Evolutionary conservation across 2,797 vertebrate species (phyloP).

Genomic region (Lutjanus argentimaculatus): DNA sequence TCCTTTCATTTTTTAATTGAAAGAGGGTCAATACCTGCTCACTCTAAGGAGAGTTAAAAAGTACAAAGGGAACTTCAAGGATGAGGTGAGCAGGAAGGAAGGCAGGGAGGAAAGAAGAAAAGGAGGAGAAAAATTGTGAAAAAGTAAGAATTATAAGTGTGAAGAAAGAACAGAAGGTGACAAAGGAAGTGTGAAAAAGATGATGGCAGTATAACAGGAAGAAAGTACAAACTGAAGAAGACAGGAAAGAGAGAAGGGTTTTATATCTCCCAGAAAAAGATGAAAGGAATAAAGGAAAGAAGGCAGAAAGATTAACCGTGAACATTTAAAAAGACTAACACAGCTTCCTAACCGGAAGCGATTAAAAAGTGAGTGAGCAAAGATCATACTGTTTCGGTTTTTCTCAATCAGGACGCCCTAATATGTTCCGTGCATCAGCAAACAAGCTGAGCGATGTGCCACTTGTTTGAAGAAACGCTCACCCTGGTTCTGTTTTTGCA

Average conservation of each 20-base stretch:
- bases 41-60: slow-evolving; percentile 27
- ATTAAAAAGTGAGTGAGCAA: too few species aligned
- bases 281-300: too few species aligned
- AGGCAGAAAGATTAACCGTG: neutral
- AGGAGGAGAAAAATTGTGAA: neutral
- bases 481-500: too few species aligned
- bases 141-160: neutral
- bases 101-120: neutral
- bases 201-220: too few species aligned
- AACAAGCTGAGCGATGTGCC: too few species aligned
- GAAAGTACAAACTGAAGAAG: neutral
- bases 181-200: neutral
- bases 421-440: too few species aligned
- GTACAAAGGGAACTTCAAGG: neutral
- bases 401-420: too few species aligned
- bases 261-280: too few species aligned
- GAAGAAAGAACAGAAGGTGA: neutral
- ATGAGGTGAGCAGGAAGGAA: slow-evolving; percentile 13
- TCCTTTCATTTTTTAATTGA: slow-evolving; percentile 12
- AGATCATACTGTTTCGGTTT: too few species aligned
- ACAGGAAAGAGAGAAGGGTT: neutral
- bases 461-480: too few species aligned
- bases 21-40: slow-evolving; percentile 48
- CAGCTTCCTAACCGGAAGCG: too few species aligned
- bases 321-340: too few species aligned